Evolutionary conservation across 1,140 invertebrate genomes (phyloP).

Genomic region (Chionoecetes opilio): DNA sequence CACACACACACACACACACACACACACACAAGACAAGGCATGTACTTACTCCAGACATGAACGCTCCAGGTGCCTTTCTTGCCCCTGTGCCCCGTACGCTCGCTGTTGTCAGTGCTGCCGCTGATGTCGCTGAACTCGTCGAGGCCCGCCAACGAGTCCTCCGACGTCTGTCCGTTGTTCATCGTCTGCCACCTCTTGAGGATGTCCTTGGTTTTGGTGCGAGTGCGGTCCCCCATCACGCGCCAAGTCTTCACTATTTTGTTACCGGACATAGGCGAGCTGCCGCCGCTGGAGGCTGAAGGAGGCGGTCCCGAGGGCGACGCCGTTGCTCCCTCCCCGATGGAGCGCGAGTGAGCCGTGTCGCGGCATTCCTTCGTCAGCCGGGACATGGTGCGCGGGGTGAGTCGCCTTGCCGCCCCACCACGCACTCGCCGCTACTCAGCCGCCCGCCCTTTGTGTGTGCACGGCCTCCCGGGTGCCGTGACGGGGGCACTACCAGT

Average conservation of each 20-base stretch:
- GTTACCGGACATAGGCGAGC: conserved; percentile 79
- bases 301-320: conserved; percentile 32
- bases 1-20: background rate
- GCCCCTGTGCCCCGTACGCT: conserved; percentile 43
- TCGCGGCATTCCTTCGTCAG: conserved; percentile 56
- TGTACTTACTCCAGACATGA: conserved; percentile 80
- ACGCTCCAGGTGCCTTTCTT: conserved; percentile 81
- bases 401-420: background rate
- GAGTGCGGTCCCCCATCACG: conserved; percentile 79
- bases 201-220: conserved; percentile 78
- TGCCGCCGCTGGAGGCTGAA: conserved; percentile 49
- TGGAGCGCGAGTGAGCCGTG: conserved; percentile 62
- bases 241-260: conserved; percentile 79
- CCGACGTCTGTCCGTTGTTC: conserved; percentile 78
- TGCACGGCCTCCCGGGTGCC: conserved; percentile 37
- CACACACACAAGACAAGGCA: background rate
- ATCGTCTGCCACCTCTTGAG: conserved; percentile 81
- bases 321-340: conserved; percentile 62
- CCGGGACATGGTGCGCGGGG: conserved; percentile 59
- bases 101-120: conserved; percentile 69
- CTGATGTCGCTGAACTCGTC: conserved; percentile 78
- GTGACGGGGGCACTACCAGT: background rate
- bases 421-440: conserved; percentile 50
- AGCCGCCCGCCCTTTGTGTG: background rate
- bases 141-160: conserved; percentile 67